Percentiles rank a stretch among this genome's conserved stretches.
Conservation (phyloP, 53 echinoderm and acorn worm species). For the Temnopleurus reevesii region DNA sequence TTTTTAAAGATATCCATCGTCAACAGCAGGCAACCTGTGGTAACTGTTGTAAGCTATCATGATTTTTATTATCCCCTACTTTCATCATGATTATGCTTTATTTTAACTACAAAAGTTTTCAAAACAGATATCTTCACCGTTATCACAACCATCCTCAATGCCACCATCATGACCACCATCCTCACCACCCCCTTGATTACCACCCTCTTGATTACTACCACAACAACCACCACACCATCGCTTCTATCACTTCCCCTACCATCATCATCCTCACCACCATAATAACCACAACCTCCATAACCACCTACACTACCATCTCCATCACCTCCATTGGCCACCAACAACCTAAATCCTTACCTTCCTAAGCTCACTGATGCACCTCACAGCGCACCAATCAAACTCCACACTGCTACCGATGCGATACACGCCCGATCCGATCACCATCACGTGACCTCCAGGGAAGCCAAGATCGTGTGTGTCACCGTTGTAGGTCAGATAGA, state of each 20-base stretch:
- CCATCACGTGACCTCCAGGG: constrained; percentile 95
- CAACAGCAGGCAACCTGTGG: too few species aligned
- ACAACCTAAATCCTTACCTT: too few species aligned
- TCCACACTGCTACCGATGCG: constrained; percentile 99
- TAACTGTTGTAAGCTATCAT: too few species aligned
- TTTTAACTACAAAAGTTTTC: too few species aligned
- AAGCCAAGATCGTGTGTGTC: constrained; percentile 83
- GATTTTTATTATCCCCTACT: too few species aligned
- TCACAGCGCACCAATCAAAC: constrained; percentile 99
- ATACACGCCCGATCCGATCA: constrained; percentile 96
- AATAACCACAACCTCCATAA: not conserved
- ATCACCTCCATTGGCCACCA: not conserved
- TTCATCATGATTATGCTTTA: too few species aligned
- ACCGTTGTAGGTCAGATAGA: constrained; percentile 98
- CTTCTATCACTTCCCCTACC: not conserved
- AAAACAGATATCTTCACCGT: not conserved
- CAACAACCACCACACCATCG: not conserved
- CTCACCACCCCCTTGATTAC: not conserved
- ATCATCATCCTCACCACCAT: constrained; percentile 33
- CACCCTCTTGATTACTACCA: not conserved
- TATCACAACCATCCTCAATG: not conserved
- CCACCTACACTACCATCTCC: constrained; percentile 19
- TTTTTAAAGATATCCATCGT: too few species aligned
- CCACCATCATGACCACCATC: not conserved
- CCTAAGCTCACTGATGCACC: constrained; percentile 90